phyloP scores from a whole-genome alignment of 2,888 invertebrate genomes.

The Dorcus hopei region DNA sequence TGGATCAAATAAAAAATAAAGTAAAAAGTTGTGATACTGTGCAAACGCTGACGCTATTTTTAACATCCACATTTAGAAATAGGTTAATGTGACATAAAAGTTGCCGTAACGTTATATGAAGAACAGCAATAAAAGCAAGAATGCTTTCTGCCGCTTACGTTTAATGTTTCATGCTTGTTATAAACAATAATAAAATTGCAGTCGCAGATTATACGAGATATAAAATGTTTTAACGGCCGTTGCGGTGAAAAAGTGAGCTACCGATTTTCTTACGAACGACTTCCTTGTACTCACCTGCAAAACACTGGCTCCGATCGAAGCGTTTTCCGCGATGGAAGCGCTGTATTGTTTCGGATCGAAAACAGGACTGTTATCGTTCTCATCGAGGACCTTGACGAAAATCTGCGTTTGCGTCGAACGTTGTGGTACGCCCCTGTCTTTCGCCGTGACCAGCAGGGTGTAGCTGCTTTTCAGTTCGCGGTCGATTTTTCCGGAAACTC shows the following conservation, averaged over 20 bases:
- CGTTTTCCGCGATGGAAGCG: slow-evolving; percentile 87
- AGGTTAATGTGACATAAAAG: too few relatives aligned
- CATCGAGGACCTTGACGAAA: slow-evolving; percentile 74
- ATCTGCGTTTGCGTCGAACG: slow-evolving; percentile 68
- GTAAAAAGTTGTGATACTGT: too few relatives aligned
- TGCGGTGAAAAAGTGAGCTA: neutral
- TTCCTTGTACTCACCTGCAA: slow-evolving; percentile 61
- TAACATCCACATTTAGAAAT: too few relatives aligned
- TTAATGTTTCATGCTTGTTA: neutral
- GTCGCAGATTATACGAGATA: neutral
- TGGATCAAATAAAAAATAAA: too few relatives aligned
- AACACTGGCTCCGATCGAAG: slow-evolving; percentile 89
- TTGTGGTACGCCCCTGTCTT: slow-evolving; percentile 83
- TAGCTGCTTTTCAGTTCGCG: slow-evolving; percentile 77
- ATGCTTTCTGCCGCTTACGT: too few relatives aligned
- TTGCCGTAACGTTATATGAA: too few relatives aligned
- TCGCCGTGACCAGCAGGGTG: slow-evolving; percentile 74
- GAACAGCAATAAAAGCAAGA: too few relatives aligned
- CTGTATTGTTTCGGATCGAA: slow-evolving; percentile 89
- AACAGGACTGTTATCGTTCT: slow-evolving; percentile 86
- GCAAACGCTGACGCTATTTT: too few relatives aligned
- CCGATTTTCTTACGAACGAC: too few relatives aligned
- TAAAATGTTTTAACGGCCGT: neutral
- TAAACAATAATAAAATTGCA: neutral
- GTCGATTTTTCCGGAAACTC: slow-evolving; percentile 83